Evolutionary conservation across 1,140 invertebrate genomes (phyloP).

Genomic region (Aphis craccivora): DNA sequence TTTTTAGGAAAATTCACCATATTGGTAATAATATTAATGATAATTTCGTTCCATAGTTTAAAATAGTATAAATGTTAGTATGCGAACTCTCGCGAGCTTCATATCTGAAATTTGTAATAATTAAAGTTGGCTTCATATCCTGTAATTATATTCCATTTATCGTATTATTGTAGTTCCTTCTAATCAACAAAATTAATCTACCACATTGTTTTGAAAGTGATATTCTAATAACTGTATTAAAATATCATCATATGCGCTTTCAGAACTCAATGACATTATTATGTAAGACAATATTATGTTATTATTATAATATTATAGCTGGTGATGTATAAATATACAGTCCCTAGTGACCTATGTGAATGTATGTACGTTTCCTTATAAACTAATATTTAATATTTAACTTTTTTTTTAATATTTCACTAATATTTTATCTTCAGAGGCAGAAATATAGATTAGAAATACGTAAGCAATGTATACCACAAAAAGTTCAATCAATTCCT

Average conservation of each 20-base stretch:
- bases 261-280: background rate
- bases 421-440: background rate
- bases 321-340: background rate
- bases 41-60: background rate
- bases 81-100: background rate
- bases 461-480: background rate
- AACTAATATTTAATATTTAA: too few relatives aligned
- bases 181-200: background rate
- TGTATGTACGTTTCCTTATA: too few relatives aligned
- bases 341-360: background rate
- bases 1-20: background rate
- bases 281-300: background rate
- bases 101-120: background rate
- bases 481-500: background rate
- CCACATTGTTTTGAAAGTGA: background rate
- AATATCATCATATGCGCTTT: background rate
- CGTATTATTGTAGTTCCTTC: background rate
- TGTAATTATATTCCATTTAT: background rate
- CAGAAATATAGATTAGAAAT: background rate
- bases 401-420: background rate
- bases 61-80: background rate
- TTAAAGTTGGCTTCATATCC: background rate
- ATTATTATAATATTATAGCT: background rate
- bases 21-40: background rate
- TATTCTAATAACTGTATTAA: background rate